These are phyloP conservation scores for Cepaea hortensis DNA, from an alignment of 2,888 invertebrate genomes.

Conservation along the genomic window DNA sequence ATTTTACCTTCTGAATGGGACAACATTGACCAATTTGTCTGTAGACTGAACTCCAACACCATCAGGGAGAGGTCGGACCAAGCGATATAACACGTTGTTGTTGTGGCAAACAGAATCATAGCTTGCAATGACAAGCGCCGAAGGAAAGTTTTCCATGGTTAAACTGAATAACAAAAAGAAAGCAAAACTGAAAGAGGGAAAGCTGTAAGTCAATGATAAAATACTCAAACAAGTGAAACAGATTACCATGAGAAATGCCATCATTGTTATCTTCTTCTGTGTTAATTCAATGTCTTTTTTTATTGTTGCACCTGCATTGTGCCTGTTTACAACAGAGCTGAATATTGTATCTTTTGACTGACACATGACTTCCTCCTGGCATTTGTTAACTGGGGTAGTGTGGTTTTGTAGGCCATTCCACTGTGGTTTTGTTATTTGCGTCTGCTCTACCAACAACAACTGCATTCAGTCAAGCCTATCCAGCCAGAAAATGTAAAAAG, in stretches of 20 bases:
- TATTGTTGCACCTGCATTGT: no score
- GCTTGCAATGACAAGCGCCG: slow-evolving; percentile 53
- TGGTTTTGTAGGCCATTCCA: no score
- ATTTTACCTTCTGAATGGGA: slow-evolving; percentile 66
- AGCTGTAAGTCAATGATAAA: not conserved
- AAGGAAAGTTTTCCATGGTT: slow-evolving; percentile 52
- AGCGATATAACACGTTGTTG: slow-evolving; percentile 53
- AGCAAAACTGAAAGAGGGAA: not conserved
- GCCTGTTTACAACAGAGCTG: no score
- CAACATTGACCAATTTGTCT: slow-evolving; percentile 66
- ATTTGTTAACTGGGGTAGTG: no score
- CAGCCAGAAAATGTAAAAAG: no score
- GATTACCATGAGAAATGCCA: not conserved
- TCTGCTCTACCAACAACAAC: no score
- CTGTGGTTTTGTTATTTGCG: no score
- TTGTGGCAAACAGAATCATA: slow-evolving; percentile 50
- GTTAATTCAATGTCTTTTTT: not conserved
- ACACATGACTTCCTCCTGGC: no score
- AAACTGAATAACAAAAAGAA: not conserved
- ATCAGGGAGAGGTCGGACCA: slow-evolving; percentile 53
- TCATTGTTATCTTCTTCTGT: not conserved
- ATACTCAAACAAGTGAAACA: not conserved
- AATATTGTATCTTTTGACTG: no score
- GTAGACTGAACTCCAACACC: slow-evolving; percentile 63
- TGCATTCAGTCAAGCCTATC: no score